A percentile compares a stretch with the other conserved stretches of the same genome.
Evolutionary conservation across 2,113 vertebrate species (phyloP).

Genomic region (Hippocampus guttulatus): DNA sequence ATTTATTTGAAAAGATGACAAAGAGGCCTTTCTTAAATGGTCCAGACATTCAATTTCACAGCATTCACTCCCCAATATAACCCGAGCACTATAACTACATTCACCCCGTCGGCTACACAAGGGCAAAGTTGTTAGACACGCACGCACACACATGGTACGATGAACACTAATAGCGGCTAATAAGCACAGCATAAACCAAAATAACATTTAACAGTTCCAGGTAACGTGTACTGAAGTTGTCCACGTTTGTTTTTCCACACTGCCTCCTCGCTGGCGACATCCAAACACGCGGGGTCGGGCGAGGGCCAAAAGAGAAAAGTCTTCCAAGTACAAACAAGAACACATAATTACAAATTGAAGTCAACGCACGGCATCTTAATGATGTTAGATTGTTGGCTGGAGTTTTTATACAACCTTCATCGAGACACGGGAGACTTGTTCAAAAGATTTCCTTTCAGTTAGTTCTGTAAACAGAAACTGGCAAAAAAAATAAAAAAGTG

Average conservation of each 20-base stretch:
- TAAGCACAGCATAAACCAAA: slow-evolving; percentile 44
- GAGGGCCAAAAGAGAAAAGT: slow-evolving; percentile 1
- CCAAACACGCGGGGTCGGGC: slow-evolving; percentile 10
- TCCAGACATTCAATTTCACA: slow-evolving; percentile 5
- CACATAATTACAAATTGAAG: slow-evolving; percentile 42
- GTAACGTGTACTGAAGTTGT: slow-evolving; percentile 24
- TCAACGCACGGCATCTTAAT: slow-evolving; percentile 55
- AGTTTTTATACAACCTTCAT: slow-evolving; percentile 60
- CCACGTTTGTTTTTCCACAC: slow-evolving; percentile 23
- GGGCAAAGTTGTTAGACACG: slow-evolving; percentile 28
- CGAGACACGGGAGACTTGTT: slow-evolving; percentile 7
- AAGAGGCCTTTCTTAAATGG: slow-evolving; percentile 18
- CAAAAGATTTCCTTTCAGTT: slow-evolving; percentile 15
- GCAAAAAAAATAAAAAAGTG: not conserved
- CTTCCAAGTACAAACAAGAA: slow-evolving; percentile 24
- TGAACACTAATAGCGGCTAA: slow-evolving; percentile 44
- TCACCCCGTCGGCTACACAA: slow-evolving; percentile 29
- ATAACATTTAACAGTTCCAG: slow-evolving; percentile 51
- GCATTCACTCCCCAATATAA: slow-evolving; percentile 25
- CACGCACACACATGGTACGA: slow-evolving; percentile 26
- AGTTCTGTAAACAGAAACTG: slow-evolving; percentile 59
- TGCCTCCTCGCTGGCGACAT: slow-evolving; percentile 9
- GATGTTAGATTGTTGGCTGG: slow-evolving; percentile 59
- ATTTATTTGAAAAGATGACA: slow-evolving; percentile 31
- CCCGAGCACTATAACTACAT: not conserved